These are phyloP conservation scores for Anagyrus pseudococci DNA, from an alignment of 2,888 invertebrate species.

Conservation along the genomic window DNA sequence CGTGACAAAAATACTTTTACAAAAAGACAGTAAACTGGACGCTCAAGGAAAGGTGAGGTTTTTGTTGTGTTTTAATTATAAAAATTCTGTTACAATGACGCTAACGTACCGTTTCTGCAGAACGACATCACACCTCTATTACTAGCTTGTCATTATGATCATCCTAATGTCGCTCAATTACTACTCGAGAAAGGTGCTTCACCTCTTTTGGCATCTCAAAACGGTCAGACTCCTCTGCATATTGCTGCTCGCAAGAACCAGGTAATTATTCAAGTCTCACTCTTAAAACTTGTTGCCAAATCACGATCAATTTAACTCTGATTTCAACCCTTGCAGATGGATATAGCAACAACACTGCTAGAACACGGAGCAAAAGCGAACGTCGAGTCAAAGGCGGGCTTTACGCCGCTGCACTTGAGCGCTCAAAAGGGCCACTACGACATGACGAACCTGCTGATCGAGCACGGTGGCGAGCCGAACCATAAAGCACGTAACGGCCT, in stretches of 20 bases:
- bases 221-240: constrained; percentile 97
- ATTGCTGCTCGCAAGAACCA: constrained; percentile 98
- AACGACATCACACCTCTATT: constrained; percentile 96
- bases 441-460: constrained; percentile 90
- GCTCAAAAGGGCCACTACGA: constrained; percentile 94
- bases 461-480: constrained; percentile 87
- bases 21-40: constrained; percentile 87
- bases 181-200: constrained; percentile 93
- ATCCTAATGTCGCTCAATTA: constrained; percentile 87
- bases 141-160: constrained; percentile 97
- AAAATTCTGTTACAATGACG: constrained; percentile 3
- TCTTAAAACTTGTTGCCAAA: not conserved
- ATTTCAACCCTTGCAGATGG: constrained; percentile 69
- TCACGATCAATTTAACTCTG: not conserved
- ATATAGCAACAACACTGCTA: constrained; percentile 91
- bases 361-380: constrained; percentile 92
- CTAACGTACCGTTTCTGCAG: constrained; percentile 55
- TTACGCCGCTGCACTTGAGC: constrained; percentile 94
- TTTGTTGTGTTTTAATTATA: no score
- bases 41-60: constrained; percentile 78
- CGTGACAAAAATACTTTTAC: constrained; percentile 85
- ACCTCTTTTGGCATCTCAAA: constrained; percentile 93
- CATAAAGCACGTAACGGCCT: constrained; percentile 86
- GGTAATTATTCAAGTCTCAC: constrained; percentile 57
- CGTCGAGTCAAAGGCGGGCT: constrained; percentile 94